Percentiles rank a stretch among this genome's conserved stretches.
Evolutionary conservation across 2,888 invertebrate species (phyloP).

Genomic region (Caenorhabditis drosophilae): DNA sequence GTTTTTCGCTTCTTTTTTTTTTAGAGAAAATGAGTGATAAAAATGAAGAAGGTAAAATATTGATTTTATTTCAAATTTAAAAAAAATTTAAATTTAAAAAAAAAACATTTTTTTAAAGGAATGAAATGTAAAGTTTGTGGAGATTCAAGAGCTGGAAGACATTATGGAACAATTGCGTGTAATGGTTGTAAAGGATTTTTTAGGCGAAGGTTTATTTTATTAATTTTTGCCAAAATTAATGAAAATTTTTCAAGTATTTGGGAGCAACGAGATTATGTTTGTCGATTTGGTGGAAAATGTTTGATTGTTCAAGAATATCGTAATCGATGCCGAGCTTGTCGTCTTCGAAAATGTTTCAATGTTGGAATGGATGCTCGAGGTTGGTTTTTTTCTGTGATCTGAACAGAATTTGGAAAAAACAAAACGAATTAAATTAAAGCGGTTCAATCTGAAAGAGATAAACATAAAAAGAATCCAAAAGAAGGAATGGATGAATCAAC

Average conservation of each 20-base stretch:
- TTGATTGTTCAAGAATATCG: constrained; percentile 59
- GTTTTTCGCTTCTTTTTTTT: no score
- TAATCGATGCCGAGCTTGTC: constrained; percentile 55
- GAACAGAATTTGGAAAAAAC: constrained; percentile 1
- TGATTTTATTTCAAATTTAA: no score
- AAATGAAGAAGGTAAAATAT: no score
- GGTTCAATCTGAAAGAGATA: constrained; percentile 60
- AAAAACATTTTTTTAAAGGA: no score
- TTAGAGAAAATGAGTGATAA: no score
- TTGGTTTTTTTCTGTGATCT: constrained; percentile 9
- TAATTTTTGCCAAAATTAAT: not conserved
- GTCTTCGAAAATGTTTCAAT: constrained; percentile 53
- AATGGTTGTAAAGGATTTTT: constrained; percentile 54
- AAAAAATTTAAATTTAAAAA: no score
- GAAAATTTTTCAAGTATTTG: constrained; percentile 47
- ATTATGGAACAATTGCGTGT: constrained; percentile 59
- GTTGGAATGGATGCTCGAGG: constrained; percentile 60
- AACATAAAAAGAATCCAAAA: constrained; percentile 56
- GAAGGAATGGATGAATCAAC: constrained; percentile 21
- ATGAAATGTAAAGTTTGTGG: constrained; percentile 61
- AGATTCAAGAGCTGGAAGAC: constrained; percentile 54
- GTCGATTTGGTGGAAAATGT: constrained; percentile 59
- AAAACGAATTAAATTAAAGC: constrained; percentile 41
- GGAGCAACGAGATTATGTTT: constrained; percentile 59
- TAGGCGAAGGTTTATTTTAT: constrained; percentile 18